A percentile compares a stretch with the other conserved stretches of the same genome.
phyloP scores from a whole-genome alignment of 2,797 vertebrate species.

The Chelonia mydas region DNA sequence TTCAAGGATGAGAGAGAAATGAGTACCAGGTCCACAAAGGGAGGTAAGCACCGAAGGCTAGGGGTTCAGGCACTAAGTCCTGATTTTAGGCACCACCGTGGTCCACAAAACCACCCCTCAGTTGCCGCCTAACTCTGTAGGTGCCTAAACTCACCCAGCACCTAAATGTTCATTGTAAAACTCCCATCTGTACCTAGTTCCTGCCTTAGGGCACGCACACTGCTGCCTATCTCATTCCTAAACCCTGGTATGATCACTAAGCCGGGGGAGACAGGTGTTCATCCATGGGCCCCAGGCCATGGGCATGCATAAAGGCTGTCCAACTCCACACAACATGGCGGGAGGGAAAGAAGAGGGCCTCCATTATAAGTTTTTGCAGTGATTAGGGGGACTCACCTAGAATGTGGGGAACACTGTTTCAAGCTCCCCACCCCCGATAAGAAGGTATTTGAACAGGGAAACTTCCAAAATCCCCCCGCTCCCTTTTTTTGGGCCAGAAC shows the following conservation, averaged over 20 bases:
- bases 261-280: rapidly evolving
- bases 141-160: not conserved
- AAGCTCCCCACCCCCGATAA: no score
- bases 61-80: not conserved
- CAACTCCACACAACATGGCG: not conserved
- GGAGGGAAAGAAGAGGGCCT: not conserved
- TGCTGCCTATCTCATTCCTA: no score
- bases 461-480: no score
- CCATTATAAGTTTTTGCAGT: no score
- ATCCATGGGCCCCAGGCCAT: not conserved
- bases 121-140: not conserved
- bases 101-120: not conserved
- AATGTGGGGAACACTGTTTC: no score
- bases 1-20: no score
- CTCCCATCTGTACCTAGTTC: no score
- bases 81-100: not conserved
- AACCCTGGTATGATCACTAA: not conserved
- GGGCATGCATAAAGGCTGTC: not conserved
- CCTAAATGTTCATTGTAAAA: not conserved
- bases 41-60: not conserved
- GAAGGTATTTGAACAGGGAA: no score
- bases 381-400: no score
- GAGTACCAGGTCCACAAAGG: not conserved
- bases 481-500: not conserved
- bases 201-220: no score